Evolutionary conservation across 1,140 invertebrate species (phyloP).

Genomic region (Battus philenor): DNA sequence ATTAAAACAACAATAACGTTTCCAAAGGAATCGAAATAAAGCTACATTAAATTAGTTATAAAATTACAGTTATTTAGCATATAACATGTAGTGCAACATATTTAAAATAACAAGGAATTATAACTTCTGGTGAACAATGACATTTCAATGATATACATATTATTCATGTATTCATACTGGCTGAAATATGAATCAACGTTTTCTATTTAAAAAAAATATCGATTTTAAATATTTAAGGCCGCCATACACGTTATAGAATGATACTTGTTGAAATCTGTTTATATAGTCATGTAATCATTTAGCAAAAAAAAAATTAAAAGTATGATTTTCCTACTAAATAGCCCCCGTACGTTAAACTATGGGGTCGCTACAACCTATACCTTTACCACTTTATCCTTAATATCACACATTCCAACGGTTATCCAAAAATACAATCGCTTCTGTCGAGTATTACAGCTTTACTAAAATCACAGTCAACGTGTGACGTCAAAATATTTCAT

Average conservation of each 20-base stretch:
- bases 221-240: neutral
- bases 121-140: no score
- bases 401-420: constrained; percentile 11
- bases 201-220: neutral
- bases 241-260: neutral
- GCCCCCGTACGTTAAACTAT: no score
- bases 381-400: constrained; percentile 9
- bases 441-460: constrained; percentile 3
- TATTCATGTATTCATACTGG: no score
- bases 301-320: neutral
- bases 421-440: constrained; percentile 5
- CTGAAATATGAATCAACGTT: neutral
- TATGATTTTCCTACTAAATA: neutral
- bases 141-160: no score
- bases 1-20: neutral
- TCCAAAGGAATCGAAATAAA: neutral
- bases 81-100: no score
- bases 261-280: neutral
- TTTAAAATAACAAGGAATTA: no score
- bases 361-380: no score
- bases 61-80: no score
- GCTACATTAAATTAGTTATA: no score
- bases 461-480: constrained; percentile 14
- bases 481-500: neutral
- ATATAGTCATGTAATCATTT: neutral